phyloP scores from a whole-genome alignment of 2,113 vertebrate species.

The Odocoileus hemionus region DNA sequence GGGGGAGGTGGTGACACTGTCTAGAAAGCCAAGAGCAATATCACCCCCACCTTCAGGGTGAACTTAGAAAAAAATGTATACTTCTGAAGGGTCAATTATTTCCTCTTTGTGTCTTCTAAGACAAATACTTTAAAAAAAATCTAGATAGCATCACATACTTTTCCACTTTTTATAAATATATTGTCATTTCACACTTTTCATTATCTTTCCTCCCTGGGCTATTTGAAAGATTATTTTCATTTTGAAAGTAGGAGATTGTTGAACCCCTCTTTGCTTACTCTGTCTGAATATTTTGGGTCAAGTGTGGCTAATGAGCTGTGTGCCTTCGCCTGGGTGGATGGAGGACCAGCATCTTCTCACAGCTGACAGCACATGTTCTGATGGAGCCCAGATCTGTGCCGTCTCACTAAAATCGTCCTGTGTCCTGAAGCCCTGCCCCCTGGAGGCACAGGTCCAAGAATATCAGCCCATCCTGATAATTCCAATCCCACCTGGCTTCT shows the following conservation, averaged over 20 bases:
- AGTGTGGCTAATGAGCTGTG: background rate
- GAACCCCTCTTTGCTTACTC: background rate
- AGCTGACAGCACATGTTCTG: fast-evolving
- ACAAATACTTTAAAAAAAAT: background rate
- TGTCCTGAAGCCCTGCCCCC: background rate
- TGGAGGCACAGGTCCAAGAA: fast-evolving
- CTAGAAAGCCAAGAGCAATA: background rate
- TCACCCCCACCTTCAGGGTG: background rate
- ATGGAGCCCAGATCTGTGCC: background rate
- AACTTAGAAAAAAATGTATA: background rate
- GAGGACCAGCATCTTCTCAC: background rate
- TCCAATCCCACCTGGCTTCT: background rate
- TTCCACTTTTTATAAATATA: background rate
- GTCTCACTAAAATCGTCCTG: background rate
- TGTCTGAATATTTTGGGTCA: background rate
- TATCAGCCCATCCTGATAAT: background rate
- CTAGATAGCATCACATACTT: background rate
- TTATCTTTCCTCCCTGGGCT: background rate
- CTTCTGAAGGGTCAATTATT: background rate
- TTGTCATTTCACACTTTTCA: background rate
- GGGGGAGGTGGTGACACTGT: background rate
- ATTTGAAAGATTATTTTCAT: background rate
- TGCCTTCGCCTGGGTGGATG: fast-evolving
- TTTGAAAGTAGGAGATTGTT: background rate
- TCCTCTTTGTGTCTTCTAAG: background rate